Base-by-base conservation (phyloP, 2,797 vertebrate genomes). In the Sebastes trivittatus region DNA sequence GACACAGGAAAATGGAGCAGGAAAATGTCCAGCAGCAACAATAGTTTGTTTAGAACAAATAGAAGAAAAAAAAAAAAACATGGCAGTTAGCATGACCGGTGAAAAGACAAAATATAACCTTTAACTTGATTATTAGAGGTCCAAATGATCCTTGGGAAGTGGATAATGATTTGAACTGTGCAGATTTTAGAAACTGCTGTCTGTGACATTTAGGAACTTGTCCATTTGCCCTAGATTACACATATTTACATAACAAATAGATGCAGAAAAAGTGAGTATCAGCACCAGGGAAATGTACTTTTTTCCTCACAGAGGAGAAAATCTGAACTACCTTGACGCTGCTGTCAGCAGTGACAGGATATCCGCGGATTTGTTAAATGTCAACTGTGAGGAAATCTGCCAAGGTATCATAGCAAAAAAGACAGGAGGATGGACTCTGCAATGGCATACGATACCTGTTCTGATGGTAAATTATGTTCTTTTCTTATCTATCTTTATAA, bases 161-260 rank as follows among this genome's bases (percentile, higher is more conserved):
- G 20, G 30, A 11, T 72, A 63, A 42, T 66, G 20, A 29, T 30
- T 65, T 75, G 20, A 70, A 52, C 11, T 13, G 30, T 68, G 74
- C 54, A 29, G 11, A 42, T 67, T 72, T 76, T 23, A 52, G 20
- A 69, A 54, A 59, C 58, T n/a, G 58, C 49, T 7, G 38, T 32
- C 70, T 67, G 62, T 81, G 81, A 71, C 79, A 86, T 88, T 86
- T 86, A 56, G 56, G 25, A 84, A 66, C 14, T n/a, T 62, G 72
- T 62, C 63, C 73, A 20, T 20, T 13, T 27, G 49, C 20, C 34
- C 32, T 11, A 52, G 60, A 81, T 82, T 63, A 76, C 30, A 60
- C 52, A 49, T 56, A 63, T 77, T 60, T 86, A 54, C 71, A 77
- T 56, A 81, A 62, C 70, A 73, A 77, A 80, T 36, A 59, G 59